These are phyloP conservation scores for Corythucha ciliata DNA, from an alignment of 2,888 invertebrate genomes.

Conservation along the genomic window DNA sequence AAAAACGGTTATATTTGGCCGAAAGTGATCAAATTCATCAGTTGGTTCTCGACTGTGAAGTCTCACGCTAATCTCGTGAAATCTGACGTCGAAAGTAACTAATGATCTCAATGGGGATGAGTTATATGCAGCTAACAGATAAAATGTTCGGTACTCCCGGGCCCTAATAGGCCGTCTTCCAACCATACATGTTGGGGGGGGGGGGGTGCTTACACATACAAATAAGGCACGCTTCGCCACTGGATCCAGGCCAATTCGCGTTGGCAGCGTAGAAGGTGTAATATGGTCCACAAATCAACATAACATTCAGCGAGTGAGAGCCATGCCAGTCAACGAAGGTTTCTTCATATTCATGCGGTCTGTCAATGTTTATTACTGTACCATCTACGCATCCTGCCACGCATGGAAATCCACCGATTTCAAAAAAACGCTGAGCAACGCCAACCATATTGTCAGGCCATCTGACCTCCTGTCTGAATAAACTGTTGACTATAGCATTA, in stretches of 20 bases:
- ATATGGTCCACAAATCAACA: background rate
- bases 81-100: too few species aligned
- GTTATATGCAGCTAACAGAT: too few species aligned
- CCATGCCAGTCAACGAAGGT: background rate
- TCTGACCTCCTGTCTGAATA: constrained; percentile 4
- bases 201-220: too few species aligned
- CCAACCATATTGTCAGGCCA: background rate
- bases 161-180: too few species aligned
- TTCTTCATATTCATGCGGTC: constrained; percentile 1
- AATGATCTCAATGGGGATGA: too few species aligned
- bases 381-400: background rate
- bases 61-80: too few species aligned
- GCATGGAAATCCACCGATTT: constrained; percentile 5
- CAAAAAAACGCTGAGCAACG: constrained; percentile 2
- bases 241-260: constrained; percentile 3
- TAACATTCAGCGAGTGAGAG: background rate
- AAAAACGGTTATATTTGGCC: too few species aligned
- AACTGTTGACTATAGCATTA: background rate
- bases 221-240: too few species aligned
- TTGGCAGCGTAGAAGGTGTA: background rate
- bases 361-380: background rate
- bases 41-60: too few species aligned
- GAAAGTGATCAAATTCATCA: too few species aligned
- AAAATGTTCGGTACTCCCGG: too few species aligned
- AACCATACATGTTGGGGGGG: too few species aligned